Base-by-base conservation (phyloP, 1,140 invertebrate species). In the Stegodyphus mimosarum region DNA sequence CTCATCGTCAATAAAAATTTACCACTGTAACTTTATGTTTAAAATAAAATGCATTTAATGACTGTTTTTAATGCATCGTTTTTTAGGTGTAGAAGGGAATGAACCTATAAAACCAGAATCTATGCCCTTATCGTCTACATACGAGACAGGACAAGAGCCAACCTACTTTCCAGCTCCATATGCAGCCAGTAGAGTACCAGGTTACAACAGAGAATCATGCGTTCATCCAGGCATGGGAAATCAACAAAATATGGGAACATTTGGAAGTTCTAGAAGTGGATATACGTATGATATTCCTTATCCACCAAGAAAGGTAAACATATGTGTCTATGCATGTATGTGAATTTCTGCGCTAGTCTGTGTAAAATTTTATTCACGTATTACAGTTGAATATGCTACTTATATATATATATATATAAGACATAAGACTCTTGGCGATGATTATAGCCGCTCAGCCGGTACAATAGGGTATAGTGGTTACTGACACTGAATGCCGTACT, bases 101-200 rank as follows among this genome's bases (percentile, higher is more conserved):
- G 83, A 86, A 9, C 67, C 70, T 33, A 52, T 75, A 5, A 86
- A 86, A 63, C 85, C 70, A 6, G 85, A 86, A 75, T 33, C 69
- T n/a, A 67, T 86, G 60, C 77, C 85, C 11, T 48, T 86, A 6
- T 80, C 85, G 6, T 60, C 69, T 10, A 86, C 85, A 33, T 86
- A 86, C 66, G 85, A 86, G 17, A 81, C 67, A 50, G 69, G 63
- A 7, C 85, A 86, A 69, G 85, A 86, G 18, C 76, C 76, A 66
- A 71, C 72, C 13, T 86, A 86, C 63, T 81, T 86, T 51, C 85
- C 85, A 17, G 71, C 76, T 72, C 85, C 85, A 2, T 86, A 86
- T 69, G 85, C 85, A 10, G 53, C 77, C 6, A 80, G 70, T 17
- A 67, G 77, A 52, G 72, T 81, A 4, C 70, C 70, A n/a, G 70